phyloP scores from a whole-genome alignment of 53 echinoderm and acorn worm genomes.

The Patiria pectinifera region DNA sequence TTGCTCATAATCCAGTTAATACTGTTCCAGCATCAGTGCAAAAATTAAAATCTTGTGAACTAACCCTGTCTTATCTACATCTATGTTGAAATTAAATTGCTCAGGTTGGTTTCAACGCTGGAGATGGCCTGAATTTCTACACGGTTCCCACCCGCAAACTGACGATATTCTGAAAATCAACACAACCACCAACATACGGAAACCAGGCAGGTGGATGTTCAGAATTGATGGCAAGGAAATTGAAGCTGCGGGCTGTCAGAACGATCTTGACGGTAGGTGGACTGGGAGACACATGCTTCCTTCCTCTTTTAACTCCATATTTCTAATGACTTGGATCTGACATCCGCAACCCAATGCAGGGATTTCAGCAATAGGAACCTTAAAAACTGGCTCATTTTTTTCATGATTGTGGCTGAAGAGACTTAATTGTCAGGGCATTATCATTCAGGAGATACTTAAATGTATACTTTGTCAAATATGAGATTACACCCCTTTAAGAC shows the following conservation, averaged over 20 bases:
- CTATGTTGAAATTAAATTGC: too few relatives aligned
- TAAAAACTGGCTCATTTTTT: too few relatives aligned
- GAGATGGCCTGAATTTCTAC: slow-evolving; percentile 84
- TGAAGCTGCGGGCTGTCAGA: slow-evolving; percentile 74
- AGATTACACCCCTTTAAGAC: too few relatives aligned
- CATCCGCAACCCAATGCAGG: too few relatives aligned
- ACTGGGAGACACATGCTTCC: neutral
- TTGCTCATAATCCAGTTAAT: neutral
- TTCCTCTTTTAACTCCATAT: neutral
- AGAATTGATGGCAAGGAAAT: slow-evolving; percentile 81
- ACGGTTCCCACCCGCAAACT: slow-evolving; percentile 81
- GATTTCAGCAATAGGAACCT: too few relatives aligned
- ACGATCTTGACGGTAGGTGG: slow-evolving; percentile 56
- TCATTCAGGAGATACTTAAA: too few relatives aligned
- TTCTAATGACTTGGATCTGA: neutral
- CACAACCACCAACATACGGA: slow-evolving; percentile 74
- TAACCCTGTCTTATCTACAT: neutral
- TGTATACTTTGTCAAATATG: too few relatives aligned
- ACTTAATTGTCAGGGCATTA: too few relatives aligned
- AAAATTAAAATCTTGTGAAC: neutral
- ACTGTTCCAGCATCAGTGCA: neutral
- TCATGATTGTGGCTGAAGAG: too few relatives aligned
- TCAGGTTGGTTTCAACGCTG: slow-evolving; percentile 97
- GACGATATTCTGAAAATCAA: slow-evolving; percentile 75
- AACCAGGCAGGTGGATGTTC: slow-evolving; percentile 85